Base-by-base conservation (phyloP, 2,797 vertebrate species). In the Geotria australis region DNA sequence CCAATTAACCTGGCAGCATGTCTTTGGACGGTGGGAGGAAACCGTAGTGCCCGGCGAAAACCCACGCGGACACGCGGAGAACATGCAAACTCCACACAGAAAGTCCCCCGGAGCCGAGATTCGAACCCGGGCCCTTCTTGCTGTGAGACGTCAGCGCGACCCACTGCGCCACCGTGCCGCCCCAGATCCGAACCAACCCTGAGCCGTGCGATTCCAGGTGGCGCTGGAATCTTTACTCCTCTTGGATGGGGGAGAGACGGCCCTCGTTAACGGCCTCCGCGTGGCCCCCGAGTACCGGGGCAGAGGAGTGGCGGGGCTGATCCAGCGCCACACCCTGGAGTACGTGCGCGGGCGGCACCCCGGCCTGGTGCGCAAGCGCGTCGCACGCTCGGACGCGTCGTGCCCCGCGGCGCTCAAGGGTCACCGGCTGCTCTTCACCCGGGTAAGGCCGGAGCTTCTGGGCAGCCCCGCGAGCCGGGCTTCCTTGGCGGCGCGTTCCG, bases 221-320 rank as follows among this genome's bases (percentile, higher is more conserved):
- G 67, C 64, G 3, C 60, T 70, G 57, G 64, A 64, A 56, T 69
- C 69, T 8, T 60, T 60, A 15, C 49, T 66, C 47, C 56, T 70
- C 47, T 63, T 68, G 48, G 68, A 70, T 46, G 63, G 60, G 6
- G 66, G 66, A 8, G 15, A 49, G 46, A 64, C 66, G 7, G 61
- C 66, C 4, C 57, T 69, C 57, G 14, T 68, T 57, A 64, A 68
- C 56, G 69, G 66, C 2, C 48, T 70, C 47, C 59, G 69, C 8
- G 65, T 69, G 55, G 67, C 63, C 56, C 56, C 57, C 2, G 62
- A 11, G 6, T 63, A 69, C 60, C 63, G 63, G 13, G 68, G 69
- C 10, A 38, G 8, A 8, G 69, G 66, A 8, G 24, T 69, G 10
- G 66, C 68, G 7, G 59, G 64, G 56, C 55, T 65, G 46, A 63